Evolutionary conservation across 2,113 vertebrate genomes (phyloP).

Genomic region (Phaetusa simplex): DNA sequence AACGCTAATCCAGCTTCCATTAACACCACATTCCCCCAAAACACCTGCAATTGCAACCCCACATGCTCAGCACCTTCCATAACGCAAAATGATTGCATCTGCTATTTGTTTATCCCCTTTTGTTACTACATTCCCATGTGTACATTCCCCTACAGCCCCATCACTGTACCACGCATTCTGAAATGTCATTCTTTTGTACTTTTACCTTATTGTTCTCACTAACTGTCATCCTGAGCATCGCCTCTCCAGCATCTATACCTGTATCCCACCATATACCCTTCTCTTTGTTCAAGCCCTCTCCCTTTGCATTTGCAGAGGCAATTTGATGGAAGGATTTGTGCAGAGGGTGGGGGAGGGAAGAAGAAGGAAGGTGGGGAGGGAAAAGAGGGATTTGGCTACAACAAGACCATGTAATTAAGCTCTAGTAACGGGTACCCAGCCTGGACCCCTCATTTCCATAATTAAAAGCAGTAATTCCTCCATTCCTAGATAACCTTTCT

Average conservation of each 20-base stretch:
- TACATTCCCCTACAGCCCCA: not conserved
- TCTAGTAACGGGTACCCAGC: not conserved
- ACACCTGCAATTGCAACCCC: not conserved
- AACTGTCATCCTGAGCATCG: not conserved
- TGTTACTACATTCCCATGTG: not conserved
- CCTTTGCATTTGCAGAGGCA: not conserved
- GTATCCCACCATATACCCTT: not conserved
- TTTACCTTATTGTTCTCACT: not conserved
- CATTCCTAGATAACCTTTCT: not conserved
- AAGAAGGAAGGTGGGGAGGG: not conserved
- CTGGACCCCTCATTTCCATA: not conserved
- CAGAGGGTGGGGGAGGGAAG: not conserved
- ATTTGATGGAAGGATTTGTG: not conserved
- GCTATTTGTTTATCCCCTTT: not conserved
- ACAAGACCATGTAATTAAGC: constrained; percentile 40
- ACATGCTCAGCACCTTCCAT: not conserved
- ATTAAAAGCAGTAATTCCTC: constrained; percentile 18
- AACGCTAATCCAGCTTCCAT: not conserved
- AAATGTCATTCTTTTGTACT: not conserved
- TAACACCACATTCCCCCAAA: not conserved
- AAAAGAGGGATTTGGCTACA: constrained; percentile 32
- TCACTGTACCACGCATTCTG: not conserved
- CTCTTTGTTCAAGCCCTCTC: not conserved
- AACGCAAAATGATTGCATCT: not conserved
- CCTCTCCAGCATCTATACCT: not conserved